These are phyloP conservation scores for Coenonympha arcania DNA, from an alignment of 2,888 invertebrate species.

Conservation along the genomic window DNA sequence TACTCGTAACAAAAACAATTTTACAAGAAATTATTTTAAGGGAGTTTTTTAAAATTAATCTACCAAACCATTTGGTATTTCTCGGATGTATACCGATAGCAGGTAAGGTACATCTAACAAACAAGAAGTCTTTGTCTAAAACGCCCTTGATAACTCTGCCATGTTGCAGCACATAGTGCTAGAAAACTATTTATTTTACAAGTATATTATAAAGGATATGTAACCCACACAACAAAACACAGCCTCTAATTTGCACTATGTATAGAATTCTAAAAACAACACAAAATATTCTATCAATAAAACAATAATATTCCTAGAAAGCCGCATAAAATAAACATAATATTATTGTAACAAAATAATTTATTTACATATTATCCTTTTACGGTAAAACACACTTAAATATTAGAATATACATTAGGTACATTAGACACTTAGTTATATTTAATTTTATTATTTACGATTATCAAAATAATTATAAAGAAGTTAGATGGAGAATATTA, in stretches of 20 bases:
- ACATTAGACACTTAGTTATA: conserved; percentile 21
- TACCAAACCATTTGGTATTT: no score
- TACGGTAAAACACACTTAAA: conserved; percentile 19
- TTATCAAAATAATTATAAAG: background rate
- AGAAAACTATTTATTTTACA: no score
- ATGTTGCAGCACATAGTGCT: no score
- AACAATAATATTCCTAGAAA: conserved; percentile 15
- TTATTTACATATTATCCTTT: conserved; percentile 20
- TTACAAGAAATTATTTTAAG: no score
- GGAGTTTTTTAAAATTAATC: no score
- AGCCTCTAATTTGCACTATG: conserved; percentile 9
- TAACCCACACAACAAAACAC: background rate
- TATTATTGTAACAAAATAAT: conserved; percentile 2
- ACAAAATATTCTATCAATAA: conserved; percentile 10
- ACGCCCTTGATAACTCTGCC: no score
- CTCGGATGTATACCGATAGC: no score
- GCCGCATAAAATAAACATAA: conserved; percentile 5
- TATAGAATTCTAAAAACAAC: background rate
- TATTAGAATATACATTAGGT: conserved; percentile 25
- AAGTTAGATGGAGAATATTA: background rate
- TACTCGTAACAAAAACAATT: no score
- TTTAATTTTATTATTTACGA: background rate
- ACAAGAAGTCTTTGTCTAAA: no score
- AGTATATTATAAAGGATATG: no score
- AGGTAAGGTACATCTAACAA: no score